phyloP scores from a whole-genome alignment of 23 tunicate genomes.

The Styela plicata region DNA sequence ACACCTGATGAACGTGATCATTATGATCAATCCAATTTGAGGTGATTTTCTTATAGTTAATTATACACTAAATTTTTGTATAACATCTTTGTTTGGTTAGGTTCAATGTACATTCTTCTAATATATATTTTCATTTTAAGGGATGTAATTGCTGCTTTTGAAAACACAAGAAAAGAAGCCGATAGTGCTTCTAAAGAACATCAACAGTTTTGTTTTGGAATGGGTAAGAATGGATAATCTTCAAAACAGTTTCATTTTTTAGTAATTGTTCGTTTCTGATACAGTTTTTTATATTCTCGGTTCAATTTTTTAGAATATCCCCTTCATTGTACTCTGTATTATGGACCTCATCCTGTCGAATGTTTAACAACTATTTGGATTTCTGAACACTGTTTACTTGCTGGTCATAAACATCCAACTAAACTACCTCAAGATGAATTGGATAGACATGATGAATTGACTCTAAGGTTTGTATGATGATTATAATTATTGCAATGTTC shows the following conservation, averaged over 20 bases:
- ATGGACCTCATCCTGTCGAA: slow-evolving; percentile 21
- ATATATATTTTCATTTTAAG: background rate
- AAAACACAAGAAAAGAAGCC: background rate
- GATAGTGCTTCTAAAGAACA: background rate
- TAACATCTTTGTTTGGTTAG: background rate
- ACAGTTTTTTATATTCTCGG: background rate
- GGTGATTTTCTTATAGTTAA: slow-evolving; percentile 6
- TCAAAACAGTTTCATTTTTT: background rate
- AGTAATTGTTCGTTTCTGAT: background rate
- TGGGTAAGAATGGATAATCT: slow-evolving; percentile 24
- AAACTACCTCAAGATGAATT: background rate
- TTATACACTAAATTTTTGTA: background rate
- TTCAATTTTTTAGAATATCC: slow-evolving; percentile 26
- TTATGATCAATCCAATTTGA: background rate
- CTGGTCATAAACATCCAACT: slow-evolving; percentile 22
- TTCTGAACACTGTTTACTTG: slow-evolving; percentile 8
- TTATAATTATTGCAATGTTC: too few relatives aligned
- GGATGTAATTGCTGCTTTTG: background rate
- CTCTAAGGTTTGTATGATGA: background rate
- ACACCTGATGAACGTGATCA: background rate
- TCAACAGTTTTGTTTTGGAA: slow-evolving; percentile 20
- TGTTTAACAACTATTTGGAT: slow-evolving; percentile 35
- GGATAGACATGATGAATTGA: background rate
- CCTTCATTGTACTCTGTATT: slow-evolving; percentile 2
- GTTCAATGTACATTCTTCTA: background rate